Base-by-base conservation (phyloP, 2,113 vertebrate genomes). In the Dasyornis broadbenti region DNA sequence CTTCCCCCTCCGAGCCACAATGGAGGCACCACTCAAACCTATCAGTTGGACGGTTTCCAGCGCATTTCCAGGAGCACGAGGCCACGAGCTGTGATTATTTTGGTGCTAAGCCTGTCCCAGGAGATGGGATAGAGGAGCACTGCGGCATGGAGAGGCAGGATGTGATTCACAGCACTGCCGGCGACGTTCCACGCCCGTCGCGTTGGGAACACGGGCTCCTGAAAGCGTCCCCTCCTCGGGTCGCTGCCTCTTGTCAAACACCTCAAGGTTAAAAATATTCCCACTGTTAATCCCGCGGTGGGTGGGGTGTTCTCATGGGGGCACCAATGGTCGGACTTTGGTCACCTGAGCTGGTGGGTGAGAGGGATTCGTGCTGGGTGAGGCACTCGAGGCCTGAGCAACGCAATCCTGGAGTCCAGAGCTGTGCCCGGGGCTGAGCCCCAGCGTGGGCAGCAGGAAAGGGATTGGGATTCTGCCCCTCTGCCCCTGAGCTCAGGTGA, bases 171-270 rank as follows among this genome's bases (percentile, higher is more conserved):
- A 45, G 82, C 37, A 4, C 53, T 87, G 20, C 35, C 64, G 75
- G 87, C 61, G 80, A 61, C 0, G 1, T 15, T 44, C 53, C 73
- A n/a, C 15, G 4, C 35, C 30, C 1, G 0, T 7, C 0, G 1
- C 2, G 14, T 33, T 11, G 35, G 49, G 52, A 93, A 6, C 2
- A 0, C 3, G 2, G 0, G 2, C 11, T 65, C 50, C 64, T 35
- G 7, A 72, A 45, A 13, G 33, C 18, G 2, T 26, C 40, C n/a
- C 49, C 9, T 86, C 45, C 53, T 65, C 4, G 10, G 31, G 37
- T n/a, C 81, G 40, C 47, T 0, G 1, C 40, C 49, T 69, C 65
- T 35, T 4, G 0, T 23, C 39, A 63, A 76, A 4, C 20, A 24
- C 13, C 47, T 60, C 26, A 10, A 14, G 13, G 31, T 73, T 64